These are phyloP conservation scores for Rhynchophorus ferrugineus DNA, from an alignment of 1,140 invertebrate genomes.

Conservation along the genomic window DNA sequence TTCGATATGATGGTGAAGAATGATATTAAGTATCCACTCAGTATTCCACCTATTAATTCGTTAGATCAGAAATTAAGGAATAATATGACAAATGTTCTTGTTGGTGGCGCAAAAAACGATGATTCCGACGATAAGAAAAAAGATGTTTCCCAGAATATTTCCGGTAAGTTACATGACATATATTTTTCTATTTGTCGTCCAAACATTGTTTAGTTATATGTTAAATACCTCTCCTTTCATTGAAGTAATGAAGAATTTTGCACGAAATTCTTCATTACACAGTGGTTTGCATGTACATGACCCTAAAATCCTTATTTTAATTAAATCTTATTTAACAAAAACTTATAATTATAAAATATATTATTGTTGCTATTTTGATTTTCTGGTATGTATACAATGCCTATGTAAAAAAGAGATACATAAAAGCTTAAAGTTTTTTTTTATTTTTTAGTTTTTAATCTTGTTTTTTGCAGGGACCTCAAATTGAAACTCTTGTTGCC, in stretches of 20 bases:
- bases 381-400: slow-evolving; percentile 15
- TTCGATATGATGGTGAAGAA: slow-evolving; percentile 34
- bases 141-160: slow-evolving; percentile 25
- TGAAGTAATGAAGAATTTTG: too few relatives aligned
- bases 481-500: slow-evolving; percentile 19
- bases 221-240: not conserved
- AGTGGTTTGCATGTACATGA: too few relatives aligned
- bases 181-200: not conserved
- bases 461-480: slow-evolving; percentile 20
- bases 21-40: slow-evolving; percentile 35
- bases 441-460: slow-evolving; percentile 13
- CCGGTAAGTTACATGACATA: slow-evolving; percentile 15
- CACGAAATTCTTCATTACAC: too few relatives aligned
- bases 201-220: not conserved
- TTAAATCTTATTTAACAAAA: too few relatives aligned
- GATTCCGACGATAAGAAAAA: slow-evolving; percentile 22
- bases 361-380: too few relatives aligned
- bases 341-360: too few relatives aligned
- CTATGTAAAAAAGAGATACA: not conserved
- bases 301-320: too few relatives aligned
- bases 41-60: slow-evolving; percentile 32
- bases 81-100: slow-evolving; percentile 28
- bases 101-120: slow-evolving; percentile 22
- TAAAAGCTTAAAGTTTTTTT: not conserved
- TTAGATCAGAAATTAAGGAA: slow-evolving; percentile 36